These are phyloP conservation scores for Allolobophora icterica DNA, from an alignment of 2,888 invertebrate genomes.

Conservation along the genomic window DNA sequence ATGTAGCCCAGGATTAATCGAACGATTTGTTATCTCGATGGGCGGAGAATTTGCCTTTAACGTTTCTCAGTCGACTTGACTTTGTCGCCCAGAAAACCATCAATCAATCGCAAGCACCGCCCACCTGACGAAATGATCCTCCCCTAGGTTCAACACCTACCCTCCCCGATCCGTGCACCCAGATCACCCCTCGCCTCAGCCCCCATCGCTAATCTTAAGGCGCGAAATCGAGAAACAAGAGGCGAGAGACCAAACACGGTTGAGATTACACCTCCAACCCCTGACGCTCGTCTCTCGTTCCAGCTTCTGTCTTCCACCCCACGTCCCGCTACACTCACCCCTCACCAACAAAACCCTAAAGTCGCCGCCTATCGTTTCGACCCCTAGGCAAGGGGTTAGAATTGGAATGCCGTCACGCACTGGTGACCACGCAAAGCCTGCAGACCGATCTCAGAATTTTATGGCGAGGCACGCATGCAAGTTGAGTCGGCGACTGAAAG, in stretches of 20 bases:
- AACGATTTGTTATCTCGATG: background rate
- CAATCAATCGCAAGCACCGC: background rate
- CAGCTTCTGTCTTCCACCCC: background rate
- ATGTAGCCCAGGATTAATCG: background rate
- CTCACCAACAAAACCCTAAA: background rate
- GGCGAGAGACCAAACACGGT: background rate
- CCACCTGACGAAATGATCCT: background rate
- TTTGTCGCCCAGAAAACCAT: background rate
- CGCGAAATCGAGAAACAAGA: background rate
- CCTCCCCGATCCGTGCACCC: background rate
- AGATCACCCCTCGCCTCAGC: background rate
- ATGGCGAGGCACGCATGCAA: background rate
- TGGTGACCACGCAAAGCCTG: background rate
- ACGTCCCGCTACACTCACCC: background rate
- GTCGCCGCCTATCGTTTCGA: background rate
- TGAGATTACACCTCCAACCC: background rate
- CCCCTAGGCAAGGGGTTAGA: constrained; percentile 9
- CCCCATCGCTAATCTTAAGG: background rate
- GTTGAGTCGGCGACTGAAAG: background rate
- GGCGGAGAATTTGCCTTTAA: background rate
- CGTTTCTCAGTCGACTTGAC: background rate
- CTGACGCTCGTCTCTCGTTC: background rate
- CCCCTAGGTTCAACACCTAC: background rate
- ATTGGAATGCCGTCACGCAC: background rate
- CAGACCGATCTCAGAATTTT: constrained; percentile 2